Conservation (phyloP, 2,888 invertebrate species). For the Apamea monoglypha region DNA sequence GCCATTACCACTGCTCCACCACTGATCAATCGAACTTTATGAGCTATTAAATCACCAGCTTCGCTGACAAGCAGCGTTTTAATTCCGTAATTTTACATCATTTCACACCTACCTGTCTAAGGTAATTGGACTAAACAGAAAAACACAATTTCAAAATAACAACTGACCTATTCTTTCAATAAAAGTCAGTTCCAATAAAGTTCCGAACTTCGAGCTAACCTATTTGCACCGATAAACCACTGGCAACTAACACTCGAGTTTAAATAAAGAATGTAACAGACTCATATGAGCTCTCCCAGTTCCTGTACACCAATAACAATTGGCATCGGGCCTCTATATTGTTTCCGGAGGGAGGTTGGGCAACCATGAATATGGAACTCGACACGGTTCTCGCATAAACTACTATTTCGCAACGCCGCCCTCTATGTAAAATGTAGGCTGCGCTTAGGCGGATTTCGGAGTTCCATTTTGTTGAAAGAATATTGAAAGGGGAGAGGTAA, state of each 20-base stretch:
- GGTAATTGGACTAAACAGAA: background rate
- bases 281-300: slow-evolving; percentile 41
- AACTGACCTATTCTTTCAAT: background rate
- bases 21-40: background rate
- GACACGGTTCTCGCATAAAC: slow-evolving; percentile 62
- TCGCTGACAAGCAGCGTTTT: background rate
- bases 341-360: slow-evolving; percentile 60
- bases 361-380: slow-evolving; percentile 64
- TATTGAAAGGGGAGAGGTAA: slow-evolving; percentile 32
- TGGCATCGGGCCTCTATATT: slow-evolving; percentile 65
- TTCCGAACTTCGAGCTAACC: slow-evolving; percentile 7
- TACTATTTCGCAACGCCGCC: slow-evolving; percentile 58
- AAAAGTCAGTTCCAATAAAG: slow-evolving; percentile 8
- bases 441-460: slow-evolving; percentile 49
- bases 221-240: slow-evolving; percentile 18
- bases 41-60: background rate
- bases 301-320: slow-evolving; percentile 62
- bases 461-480: slow-evolving; percentile 40
- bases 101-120: background rate
- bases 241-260: slow-evolving; percentile 34
- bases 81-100: background rate
- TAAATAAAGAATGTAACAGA: slow-evolving; percentile 54
- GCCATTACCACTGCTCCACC: background rate
- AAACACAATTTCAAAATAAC: slow-evolving; percentile 8
- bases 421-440: slow-evolving; percentile 60